phyloP scores from a whole-genome alignment of 2,113 vertebrate genomes.

The Sebastes schlegelii region DNA sequence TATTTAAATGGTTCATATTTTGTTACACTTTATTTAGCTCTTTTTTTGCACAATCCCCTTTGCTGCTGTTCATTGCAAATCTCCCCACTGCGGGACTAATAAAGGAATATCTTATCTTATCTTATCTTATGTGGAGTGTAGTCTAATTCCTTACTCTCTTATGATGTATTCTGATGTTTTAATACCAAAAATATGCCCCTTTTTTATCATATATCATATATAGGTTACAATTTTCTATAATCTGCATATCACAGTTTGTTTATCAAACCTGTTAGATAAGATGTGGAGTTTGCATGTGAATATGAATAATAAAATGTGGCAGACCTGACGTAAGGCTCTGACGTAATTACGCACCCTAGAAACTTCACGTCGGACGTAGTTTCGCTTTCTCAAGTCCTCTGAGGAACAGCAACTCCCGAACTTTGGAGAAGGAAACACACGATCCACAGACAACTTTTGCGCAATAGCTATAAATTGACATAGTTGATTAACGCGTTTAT shows the following conservation, averaged over 20 bases:
- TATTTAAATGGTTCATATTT: too few species aligned
- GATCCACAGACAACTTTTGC: not conserved
- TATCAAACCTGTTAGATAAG: not conserved
- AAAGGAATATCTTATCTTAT: too few species aligned
- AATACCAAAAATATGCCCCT: too few species aligned
- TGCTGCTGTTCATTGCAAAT: too few species aligned
- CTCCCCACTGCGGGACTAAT: too few species aligned
- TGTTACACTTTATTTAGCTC: too few species aligned
- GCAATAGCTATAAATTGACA: not conserved
- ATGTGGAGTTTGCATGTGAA: not conserved
- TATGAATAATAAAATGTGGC: not conserved
- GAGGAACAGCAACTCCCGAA: slow-evolving; percentile 33
- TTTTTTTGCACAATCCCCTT: too few species aligned
- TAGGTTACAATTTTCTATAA: not conserved
- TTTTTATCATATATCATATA: too few species aligned
- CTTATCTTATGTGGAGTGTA: too few species aligned
- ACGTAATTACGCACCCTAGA: slow-evolving; percentile 46
- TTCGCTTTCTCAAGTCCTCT: slow-evolving; percentile 33
- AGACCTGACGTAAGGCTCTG: slow-evolving; percentile 13
- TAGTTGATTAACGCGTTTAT: not conserved
- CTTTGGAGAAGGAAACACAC: not conserved
- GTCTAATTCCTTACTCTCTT: too few species aligned
- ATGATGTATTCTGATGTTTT: too few species aligned
- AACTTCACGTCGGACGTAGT: not conserved
- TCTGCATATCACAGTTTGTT: not conserved